Percentiles rank a stretch among this genome's conserved stretches.
Evolutionary conservation across 2,888 invertebrate genomes (phyloP).

Genomic region (Metellina segmentata): DNA sequence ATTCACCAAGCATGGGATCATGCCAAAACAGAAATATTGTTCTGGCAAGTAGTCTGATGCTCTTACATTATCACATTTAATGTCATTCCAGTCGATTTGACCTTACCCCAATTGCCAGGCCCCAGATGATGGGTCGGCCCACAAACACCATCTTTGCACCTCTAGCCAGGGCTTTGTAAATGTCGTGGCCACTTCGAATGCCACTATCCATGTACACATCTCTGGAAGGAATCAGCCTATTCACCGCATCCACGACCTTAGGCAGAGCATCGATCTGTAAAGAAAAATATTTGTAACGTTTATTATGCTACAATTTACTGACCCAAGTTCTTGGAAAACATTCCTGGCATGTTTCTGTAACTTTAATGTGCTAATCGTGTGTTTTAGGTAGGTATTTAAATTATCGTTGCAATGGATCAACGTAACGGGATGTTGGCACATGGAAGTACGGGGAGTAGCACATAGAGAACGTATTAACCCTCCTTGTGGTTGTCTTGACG

Average conservation of each 20-base stretch:
- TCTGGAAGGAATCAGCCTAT: constrained; percentile 83
- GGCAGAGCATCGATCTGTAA: constrained; percentile 83
- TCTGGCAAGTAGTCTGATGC: not conserved
- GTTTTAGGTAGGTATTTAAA: too few species aligned
- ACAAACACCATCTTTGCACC: constrained; percentile 91
- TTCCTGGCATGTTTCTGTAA: too few species aligned
- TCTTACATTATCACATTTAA: not conserved
- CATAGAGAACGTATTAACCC: too few species aligned
- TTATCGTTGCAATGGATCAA: too few species aligned
- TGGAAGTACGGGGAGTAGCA: too few species aligned
- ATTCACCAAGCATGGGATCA: too few species aligned
- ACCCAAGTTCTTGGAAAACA: not conserved
- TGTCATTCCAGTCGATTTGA: too few species aligned
- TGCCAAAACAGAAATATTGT: too few species aligned
- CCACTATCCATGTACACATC: constrained; percentile 95
- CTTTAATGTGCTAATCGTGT: too few species aligned
- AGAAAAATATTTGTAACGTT: not conserved
- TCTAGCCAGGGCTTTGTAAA: constrained; percentile 93
- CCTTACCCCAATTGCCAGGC: constrained; percentile 85
- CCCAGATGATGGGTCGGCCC: constrained; percentile 93
- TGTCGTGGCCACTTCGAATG: constrained; percentile 90
- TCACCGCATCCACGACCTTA: constrained; percentile 87
- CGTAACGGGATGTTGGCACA: too few species aligned
- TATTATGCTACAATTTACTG: not conserved
- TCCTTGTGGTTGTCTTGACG: too few species aligned